Base-by-base conservation (phyloP, 2,797 vertebrate species). In the Gambelia wislizenii region DNA sequence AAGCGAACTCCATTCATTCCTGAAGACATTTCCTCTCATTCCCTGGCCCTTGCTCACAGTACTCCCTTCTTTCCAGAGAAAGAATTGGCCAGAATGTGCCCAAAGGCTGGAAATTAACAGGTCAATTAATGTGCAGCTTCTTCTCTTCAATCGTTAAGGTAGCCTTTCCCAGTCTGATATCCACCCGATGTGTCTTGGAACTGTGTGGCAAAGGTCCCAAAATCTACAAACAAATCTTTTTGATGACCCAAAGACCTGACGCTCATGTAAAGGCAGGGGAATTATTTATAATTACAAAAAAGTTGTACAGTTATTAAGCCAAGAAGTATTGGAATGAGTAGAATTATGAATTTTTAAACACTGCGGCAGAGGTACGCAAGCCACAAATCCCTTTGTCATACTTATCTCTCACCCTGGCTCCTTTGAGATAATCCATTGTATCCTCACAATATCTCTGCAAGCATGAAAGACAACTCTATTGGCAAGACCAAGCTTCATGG, bases 31-130 rank as follows among this genome's bases (percentile, higher is more conserved):
- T 33, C n/a, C 33, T n/a, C 49, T 85, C 25, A 47, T 18, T 20
- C 83, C 44, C 30, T 18, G 22, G 2, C 5, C 59, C 18, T 16
- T 20, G 4, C 4, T 61, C 59, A 36, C 0, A 0, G 0, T 87
- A 77, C 25, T 61, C 56, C 56, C 18, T 44, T 61, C 36, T 69
- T 42, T 86, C 56, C 54, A 61, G 33, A 30, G 44, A 4, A 74
- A 85, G 36, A 27, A 85, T 39, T 22, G 49, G 69, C 36, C 12
- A 56, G 42, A 89, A 6, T 69, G 25, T 8, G 39, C 14, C 0
- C 75, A 25, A 70, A 64, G 86, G 30, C 39, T 86, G 83, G 47
- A 16, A 87, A 85, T 69, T 6, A 81, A 22, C 22, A 36, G 22
- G 16, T 4, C 18, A 74, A 75, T 14, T 22, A 78, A 36, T 89